Percentiles rank a stretch among this genome's conserved stretches.
These are phyloP conservation scores for Onthophagus taurus DNA, from an alignment of 1,140 invertebrate species.

Conservation along the genomic window DNA sequence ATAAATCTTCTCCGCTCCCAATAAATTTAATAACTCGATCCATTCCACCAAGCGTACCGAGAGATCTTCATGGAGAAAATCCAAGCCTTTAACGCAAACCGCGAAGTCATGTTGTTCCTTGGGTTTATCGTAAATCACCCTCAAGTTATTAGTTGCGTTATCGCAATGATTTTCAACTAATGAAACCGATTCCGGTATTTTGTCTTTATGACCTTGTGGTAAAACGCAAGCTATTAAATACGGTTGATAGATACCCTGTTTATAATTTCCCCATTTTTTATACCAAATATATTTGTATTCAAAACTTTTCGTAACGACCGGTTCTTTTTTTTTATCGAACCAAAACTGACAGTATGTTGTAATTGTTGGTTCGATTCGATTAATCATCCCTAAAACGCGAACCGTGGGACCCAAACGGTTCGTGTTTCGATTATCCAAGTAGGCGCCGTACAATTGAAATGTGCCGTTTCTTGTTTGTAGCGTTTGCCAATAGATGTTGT, in stretches of 20 bases:
- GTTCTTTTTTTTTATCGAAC: conserved; percentile 74
- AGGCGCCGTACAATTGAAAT: conserved; percentile 82
- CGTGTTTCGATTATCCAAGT: conserved; percentile 70
- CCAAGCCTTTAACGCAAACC: conserved; percentile 89
- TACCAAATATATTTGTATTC: conserved; percentile 94
- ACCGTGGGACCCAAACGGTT: conserved; percentile 72
- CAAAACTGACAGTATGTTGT: conserved; percentile 81
- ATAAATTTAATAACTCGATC: conserved; percentile 77
- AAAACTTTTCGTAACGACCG: conserved; percentile 65
- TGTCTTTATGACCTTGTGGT: conserved; percentile 59
- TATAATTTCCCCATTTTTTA: conserved; percentile 89
- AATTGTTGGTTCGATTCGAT: conserved; percentile 74
- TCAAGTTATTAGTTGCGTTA: conserved; percentile 75
- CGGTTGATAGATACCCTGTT: conserved; percentile 83
- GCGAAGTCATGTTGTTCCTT: conserved; percentile 71
- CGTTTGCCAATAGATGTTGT: conserved; percentile 86
- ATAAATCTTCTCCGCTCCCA: conserved; percentile 89
- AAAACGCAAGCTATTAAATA: conserved; percentile 83
- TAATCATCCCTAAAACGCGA: conserved; percentile 82
- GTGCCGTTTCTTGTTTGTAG: conserved; percentile 70
- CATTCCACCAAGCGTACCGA: conserved; percentile 88
- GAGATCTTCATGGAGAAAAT: conserved; percentile 85
- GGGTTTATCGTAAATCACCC: conserved; percentile 72
- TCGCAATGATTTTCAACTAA: conserved; percentile 79
- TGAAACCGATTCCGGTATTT: conserved; percentile 71